These are phyloP conservation scores for Eutolmus rufibarbis DNA, from an alignment of 2,888 invertebrate genomes.

Conservation along the genomic window DNA sequence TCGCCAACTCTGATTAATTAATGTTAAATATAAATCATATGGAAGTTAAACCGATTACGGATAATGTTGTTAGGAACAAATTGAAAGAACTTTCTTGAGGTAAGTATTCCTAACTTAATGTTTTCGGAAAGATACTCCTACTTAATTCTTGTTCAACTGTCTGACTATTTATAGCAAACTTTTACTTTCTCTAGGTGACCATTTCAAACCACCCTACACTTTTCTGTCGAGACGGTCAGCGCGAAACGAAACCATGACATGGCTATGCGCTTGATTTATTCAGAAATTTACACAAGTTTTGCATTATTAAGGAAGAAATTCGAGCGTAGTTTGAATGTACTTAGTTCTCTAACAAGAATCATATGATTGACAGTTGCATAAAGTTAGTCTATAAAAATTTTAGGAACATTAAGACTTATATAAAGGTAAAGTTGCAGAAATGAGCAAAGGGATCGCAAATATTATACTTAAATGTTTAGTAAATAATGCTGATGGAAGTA, in stretches of 20 bases:
- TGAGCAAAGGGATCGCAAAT: too few species aligned
- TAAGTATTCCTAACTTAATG: neutral
- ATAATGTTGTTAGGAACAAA: neutral
- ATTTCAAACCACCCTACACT: neutral
- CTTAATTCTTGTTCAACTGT: neutral
- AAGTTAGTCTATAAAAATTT: too few species aligned
- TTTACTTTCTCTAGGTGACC: neutral
- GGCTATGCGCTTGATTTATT: neutral
- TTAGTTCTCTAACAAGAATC: too few species aligned
- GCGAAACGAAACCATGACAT: too few species aligned
- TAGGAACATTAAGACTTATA: too few species aligned
- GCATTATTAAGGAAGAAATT: neutral
- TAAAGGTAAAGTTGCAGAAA: too few species aligned
- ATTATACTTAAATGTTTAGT: too few species aligned
- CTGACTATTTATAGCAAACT: neutral
- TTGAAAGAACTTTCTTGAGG: neutral
- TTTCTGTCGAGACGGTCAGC: neutral
- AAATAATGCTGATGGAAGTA: too few species aligned
- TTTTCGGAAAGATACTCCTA: neutral
- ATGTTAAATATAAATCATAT: neutral
- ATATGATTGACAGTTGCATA: too few species aligned
- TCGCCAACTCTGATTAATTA: neutral
- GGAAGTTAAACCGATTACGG: neutral
- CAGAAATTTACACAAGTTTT: neutral
- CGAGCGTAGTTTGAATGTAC: neutral